These are phyloP conservation scores for Sebastes fasciatus DNA, from an alignment of 2,113 vertebrate species.

Conservation along the genomic window DNA sequence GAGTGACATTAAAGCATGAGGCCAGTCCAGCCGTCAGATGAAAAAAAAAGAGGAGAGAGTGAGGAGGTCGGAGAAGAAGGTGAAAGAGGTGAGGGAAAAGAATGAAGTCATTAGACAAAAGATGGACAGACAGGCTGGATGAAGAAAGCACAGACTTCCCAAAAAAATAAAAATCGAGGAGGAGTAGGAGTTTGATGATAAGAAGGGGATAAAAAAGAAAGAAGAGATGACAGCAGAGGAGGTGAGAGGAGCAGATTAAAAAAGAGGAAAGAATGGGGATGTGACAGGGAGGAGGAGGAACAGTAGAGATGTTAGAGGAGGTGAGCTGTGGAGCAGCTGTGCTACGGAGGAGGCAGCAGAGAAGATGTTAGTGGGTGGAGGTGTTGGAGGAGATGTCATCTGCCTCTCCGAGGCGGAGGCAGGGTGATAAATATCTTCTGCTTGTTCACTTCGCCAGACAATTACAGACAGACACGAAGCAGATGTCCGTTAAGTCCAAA, in stretches of 20 bases:
- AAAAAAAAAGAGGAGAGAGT: background rate
- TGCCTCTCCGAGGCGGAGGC: conserved; percentile 41
- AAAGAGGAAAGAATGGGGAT: conserved; percentile 13
- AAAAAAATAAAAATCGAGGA: conserved; percentile 3
- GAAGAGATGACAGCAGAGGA: conserved; percentile 28
- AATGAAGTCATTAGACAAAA: conserved; percentile 29
- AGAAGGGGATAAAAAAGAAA: background rate
- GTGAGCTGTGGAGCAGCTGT: conserved; percentile 44
- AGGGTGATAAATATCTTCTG: conserved; percentile 75
- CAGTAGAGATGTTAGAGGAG: conserved; percentile 29
- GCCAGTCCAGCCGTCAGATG: conserved; percentile 7
- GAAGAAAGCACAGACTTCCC: background rate
- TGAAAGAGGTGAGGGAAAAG: conserved; percentile 17
- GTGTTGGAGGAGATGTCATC: conserved; percentile 63
- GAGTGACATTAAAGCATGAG: conserved; percentile 36
- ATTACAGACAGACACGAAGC: conserved; percentile 66
- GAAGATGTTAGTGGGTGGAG: conserved; percentile 60
- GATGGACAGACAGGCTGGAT: conserved; percentile 12
- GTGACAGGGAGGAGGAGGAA: conserved; percentile 42
- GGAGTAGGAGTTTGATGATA: conserved; percentile 5
- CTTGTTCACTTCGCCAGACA: conserved; percentile 65
- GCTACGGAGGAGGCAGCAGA: conserved; percentile 19
- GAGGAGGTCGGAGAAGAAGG: background rate
- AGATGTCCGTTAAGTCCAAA: conserved; percentile 56
- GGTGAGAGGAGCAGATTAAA: conserved; percentile 40